A percentile compares a stretch with the other conserved stretches of the same genome.
phyloP scores from a whole-genome alignment of 2,113 vertebrate species.

The Eleginops maclovinus region DNA sequence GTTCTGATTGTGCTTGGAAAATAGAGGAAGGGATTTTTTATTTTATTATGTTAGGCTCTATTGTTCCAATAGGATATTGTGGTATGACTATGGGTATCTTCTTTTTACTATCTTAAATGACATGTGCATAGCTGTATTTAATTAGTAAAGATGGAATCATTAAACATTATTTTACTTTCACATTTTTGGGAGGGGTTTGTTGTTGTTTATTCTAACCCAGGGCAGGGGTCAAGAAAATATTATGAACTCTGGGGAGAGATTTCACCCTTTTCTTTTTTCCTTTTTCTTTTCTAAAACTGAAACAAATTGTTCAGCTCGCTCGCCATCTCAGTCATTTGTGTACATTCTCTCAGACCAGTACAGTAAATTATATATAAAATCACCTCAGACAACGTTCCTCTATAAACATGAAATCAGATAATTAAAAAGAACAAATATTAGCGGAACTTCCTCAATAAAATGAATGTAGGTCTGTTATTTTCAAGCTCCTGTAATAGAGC shows the following conservation, averaged over 20 bases:
- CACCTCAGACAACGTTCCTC: neutral
- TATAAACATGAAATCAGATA: slow-evolving; percentile 8
- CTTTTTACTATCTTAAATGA: too few relatives aligned
- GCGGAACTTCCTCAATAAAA: neutral
- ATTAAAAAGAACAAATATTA: slow-evolving; percentile 17
- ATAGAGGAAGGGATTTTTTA: neutral
- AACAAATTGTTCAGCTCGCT: neutral
- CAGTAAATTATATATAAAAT: neutral
- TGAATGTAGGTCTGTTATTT: slow-evolving; percentile 18
- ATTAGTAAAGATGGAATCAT: too few relatives aligned
- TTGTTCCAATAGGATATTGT: neutral
- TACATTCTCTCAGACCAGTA: neutral
- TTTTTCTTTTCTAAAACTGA: neutral
- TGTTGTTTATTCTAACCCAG: neutral
- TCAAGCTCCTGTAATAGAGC: slow-evolving; percentile 44
- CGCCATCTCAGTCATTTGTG: neutral
- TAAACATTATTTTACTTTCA: too few relatives aligned
- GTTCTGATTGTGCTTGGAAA: neutral
- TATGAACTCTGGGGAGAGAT: neutral
- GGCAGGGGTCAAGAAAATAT: slow-evolving; percentile 2
- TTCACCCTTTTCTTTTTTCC: neutral
- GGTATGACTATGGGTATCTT: neutral
- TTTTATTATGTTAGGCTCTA: neutral
- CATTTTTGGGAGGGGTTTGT: neutral
- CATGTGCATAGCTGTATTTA: too few relatives aligned